phyloP scores from a whole-genome alignment of 2,888 invertebrate genomes.

The Orthosia gothica region DNA sequence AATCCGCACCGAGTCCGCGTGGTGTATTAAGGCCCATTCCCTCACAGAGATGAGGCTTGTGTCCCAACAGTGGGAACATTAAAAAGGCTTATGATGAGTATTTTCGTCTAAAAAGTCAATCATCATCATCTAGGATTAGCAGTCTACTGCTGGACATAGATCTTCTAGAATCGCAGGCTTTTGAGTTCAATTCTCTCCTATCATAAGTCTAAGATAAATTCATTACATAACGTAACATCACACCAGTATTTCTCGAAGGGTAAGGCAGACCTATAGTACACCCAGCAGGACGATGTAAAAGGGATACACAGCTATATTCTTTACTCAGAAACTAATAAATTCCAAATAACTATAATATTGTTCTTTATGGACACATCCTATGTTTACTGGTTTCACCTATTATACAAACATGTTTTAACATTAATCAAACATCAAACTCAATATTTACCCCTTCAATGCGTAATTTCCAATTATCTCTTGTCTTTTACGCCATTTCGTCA shows the following conservation, averaged over 20 bases:
- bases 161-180: too few relatives aligned
- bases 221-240: too few relatives aligned
- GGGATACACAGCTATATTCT: not conserved
- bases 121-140: not conserved
- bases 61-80: too few relatives aligned
- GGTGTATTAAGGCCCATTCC: too few relatives aligned
- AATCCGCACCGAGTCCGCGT: too few relatives aligned
- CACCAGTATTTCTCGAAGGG: too few relatives aligned
- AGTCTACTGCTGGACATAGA: not conserved
- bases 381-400: slow-evolving; percentile 5
- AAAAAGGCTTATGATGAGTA: too few relatives aligned
- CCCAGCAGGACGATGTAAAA: too few relatives aligned
- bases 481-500: slow-evolving; percentile 46
- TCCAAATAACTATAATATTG: not conserved
- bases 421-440: slow-evolving; percentile 35
- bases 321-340: not conserved
- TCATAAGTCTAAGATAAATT: not conserved
- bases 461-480: slow-evolving; percentile 26
- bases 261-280: too few relatives aligned
- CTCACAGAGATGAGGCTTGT: too few relatives aligned
- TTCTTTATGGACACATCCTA: not conserved
- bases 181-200: not conserved
- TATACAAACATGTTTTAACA: slow-evolving; percentile 44
- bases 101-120: not conserved
- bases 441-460: slow-evolving; percentile 35